Conservation (phyloP, 2,888 invertebrate species). For the Norana najaformis region DNA sequence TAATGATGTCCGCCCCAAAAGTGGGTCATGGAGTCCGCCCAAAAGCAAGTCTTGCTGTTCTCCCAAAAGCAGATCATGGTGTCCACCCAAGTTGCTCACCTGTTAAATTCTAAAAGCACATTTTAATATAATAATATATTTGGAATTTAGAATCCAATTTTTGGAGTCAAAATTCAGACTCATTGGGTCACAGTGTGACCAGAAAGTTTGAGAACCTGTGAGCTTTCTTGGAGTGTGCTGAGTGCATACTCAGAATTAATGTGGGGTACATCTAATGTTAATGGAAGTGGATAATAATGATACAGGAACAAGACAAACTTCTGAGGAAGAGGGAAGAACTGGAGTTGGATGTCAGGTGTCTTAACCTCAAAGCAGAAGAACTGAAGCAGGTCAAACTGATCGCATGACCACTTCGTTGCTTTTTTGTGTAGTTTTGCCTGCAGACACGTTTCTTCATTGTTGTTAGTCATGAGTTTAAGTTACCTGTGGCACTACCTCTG, state of each 20-base stretch:
- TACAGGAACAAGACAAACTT: slow-evolving; percentile 2
- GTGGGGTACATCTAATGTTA: background rate
- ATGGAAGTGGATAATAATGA: background rate
- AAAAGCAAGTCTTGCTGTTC: too few relatives aligned
- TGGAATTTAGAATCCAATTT: too few relatives aligned
- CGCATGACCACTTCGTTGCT: background rate
- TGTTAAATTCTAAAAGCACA: background rate
- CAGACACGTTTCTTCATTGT: background rate
- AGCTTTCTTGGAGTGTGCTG: background rate
- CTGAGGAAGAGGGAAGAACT: background rate
- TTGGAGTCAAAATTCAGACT: background rate
- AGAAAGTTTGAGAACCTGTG: too few relatives aligned
- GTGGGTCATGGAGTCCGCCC: too few relatives aligned
- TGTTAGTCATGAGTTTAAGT: background rate
- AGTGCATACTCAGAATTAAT: background rate
- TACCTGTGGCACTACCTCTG: too few relatives aligned
- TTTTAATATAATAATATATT: background rate
- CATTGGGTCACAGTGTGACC: too few relatives aligned
- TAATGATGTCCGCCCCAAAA: too few relatives aligned
- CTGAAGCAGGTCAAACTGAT: background rate
- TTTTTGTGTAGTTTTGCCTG: background rate
- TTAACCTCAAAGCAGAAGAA: background rate
- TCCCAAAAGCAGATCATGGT: too few relatives aligned
- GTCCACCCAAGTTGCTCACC: background rate
- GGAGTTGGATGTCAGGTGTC: background rate